phyloP scores from a whole-genome alignment of 2,888 invertebrate genomes.

The Cecidostiba fungosa region DNA sequence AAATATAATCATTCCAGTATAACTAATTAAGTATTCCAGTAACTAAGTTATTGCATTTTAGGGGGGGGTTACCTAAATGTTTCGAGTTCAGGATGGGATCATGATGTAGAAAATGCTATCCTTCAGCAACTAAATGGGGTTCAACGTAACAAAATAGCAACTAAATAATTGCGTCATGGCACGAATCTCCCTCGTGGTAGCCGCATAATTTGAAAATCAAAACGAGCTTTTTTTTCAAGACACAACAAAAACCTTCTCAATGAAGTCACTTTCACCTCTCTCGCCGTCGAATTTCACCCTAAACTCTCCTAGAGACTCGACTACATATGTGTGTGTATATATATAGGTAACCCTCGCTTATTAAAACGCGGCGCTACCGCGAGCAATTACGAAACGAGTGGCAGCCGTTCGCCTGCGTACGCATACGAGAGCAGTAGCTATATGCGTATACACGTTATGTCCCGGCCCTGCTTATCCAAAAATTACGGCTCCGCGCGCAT shows the following conservation, averaged over 20 bases:
- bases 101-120: too few relatives aligned
- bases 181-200: too few relatives aligned
- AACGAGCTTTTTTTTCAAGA: not conserved
- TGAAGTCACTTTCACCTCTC: constrained; percentile 5
- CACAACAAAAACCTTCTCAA: not conserved
- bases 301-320: not conserved
- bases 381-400: constrained; percentile 53
- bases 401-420: constrained; percentile 12
- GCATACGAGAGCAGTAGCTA: not conserved
- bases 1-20: too few relatives aligned
- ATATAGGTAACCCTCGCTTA: constrained; percentile 30
- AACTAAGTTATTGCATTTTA: too few relatives aligned
- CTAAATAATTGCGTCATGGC: too few relatives aligned
- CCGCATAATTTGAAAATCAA: not conserved
- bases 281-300: not conserved
- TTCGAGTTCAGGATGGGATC: too few relatives aligned
- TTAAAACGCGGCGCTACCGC: constrained; percentile 50
- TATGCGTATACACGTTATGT: not conserved
- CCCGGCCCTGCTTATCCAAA: constrained; percentile 53
- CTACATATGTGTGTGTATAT: not conserved
- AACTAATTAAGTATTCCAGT: too few relatives aligned
- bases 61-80: too few relatives aligned
- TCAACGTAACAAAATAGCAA: too few relatives aligned
- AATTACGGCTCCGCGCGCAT: constrained; percentile 47
- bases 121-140: too few relatives aligned